phyloP scores from a whole-genome alignment of 2,797 vertebrate genomes.

The Corythornis leucogaster region DNA sequence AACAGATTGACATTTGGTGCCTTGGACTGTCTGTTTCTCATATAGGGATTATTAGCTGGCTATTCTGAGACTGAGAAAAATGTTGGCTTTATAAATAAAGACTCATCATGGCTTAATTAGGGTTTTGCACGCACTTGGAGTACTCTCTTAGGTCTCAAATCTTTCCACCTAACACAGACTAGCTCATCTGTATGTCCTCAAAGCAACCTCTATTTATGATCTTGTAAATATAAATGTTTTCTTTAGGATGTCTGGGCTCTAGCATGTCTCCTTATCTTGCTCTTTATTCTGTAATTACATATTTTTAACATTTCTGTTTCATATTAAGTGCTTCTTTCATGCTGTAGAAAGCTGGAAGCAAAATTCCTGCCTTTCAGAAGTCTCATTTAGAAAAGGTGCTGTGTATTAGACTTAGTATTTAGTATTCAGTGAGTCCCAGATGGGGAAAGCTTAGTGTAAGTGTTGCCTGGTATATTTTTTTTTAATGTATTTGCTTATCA shows the following conservation, averaged over 20 bases:
- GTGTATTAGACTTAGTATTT: background rate
- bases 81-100: background rate
- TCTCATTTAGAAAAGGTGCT: background rate
- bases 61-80: slow-evolving; percentile 6
- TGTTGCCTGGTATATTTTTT: background rate
- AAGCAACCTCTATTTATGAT: background rate
- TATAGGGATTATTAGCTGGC: background rate
- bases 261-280: background rate
- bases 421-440: background rate
- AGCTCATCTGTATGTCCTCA: background rate
- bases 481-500: background rate
- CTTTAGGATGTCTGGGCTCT: background rate
- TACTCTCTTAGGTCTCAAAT: background rate
- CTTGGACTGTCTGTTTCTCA: background rate
- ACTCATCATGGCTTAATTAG: background rate
- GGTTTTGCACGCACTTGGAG: background rate
- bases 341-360: background rate
- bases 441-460: background rate
- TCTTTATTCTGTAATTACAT: background rate
- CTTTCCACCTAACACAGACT: background rate
- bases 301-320: background rate
- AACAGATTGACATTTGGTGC: background rate
- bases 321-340: background rate
- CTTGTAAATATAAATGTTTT: background rate
- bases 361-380: background rate